Base-by-base conservation (phyloP, 2,888 invertebrate genomes). In the Thymelicus acteon region DNA sequence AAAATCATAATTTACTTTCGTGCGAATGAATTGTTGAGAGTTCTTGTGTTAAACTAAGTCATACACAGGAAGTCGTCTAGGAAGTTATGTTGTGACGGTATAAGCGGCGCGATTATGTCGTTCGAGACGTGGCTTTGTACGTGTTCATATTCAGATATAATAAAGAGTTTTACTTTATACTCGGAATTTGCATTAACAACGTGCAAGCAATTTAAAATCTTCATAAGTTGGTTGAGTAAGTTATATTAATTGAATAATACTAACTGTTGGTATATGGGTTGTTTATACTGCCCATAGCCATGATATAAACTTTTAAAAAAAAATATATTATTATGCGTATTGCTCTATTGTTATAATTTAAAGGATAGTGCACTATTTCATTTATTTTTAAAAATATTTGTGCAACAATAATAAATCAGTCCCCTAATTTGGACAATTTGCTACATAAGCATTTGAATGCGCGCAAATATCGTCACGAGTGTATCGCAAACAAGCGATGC, bases 401-500 rank as follows among this genome's bases (percentile, higher is more conserved):
- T 37, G 19, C 19, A 0, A 10, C n/a, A 13, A 19, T 49, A n/a
- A 48, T 63, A 8, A 19, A 31, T 24, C 49, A 44, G 57, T 58
- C 58, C 54, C 64, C 52, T 47, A 68, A 71, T 74, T 31, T 49
- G 71, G 62, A 47, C 73, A 62, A 13, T 7, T 48, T 37, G 48
- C 69, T 60, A 65, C 75, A 76, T 77, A 80, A 78, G 74, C 76
- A 81, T 83, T 82, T 80, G 80, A 82, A 82, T 82, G 82, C 82
- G 79, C 85, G 80, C 86, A 86, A 89, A 89, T 84, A 88, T 78
- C 77, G 79, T 72, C 77, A 73, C 76, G 82, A 90, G 89, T 88
- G 90, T 86, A 85, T 74, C 57, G 83, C 85, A 90, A 89, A 90
- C 87, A 88, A 70, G 74, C 77, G 79, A 83, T 87, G 88, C 87